These are phyloP conservation scores for Aphelinus certus DNA, from an alignment of 1,140 invertebrate genomes.

Conservation along the genomic window DNA sequence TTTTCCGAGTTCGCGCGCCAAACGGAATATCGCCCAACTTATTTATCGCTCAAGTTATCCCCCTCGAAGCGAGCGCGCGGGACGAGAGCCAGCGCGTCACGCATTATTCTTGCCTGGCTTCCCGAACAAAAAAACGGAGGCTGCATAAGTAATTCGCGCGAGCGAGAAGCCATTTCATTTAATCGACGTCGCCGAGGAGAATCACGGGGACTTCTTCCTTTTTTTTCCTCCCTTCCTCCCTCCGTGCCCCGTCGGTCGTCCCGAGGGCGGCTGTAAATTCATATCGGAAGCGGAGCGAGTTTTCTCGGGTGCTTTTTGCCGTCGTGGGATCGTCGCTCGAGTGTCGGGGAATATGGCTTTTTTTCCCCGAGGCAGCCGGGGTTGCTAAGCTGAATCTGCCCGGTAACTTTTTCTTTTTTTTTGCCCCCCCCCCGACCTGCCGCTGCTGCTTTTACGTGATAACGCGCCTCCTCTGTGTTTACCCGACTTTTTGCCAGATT, in stretches of 20 bases:
- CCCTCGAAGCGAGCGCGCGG: background rate
- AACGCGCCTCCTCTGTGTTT: too few species aligned
- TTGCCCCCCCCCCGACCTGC: too few species aligned
- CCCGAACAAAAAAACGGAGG: background rate
- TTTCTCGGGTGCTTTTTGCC: background rate
- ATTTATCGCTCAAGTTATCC: slow-evolving; percentile 35
- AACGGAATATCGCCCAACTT: slow-evolving; percentile 22
- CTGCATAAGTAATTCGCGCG: slow-evolving; percentile 54
- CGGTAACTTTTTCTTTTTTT: too few species aligned
- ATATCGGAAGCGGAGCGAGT: slow-evolving; percentile 27
- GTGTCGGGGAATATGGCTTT: too few species aligned
- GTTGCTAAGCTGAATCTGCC: too few species aligned
- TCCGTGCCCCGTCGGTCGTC: slow-evolving; percentile 32
- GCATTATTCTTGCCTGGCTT: slow-evolving; percentile 32
- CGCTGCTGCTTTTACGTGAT: too few species aligned
- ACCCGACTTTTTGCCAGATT: too few species aligned
- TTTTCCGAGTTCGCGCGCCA: slow-evolving; percentile 17
- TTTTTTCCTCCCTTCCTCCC: slow-evolving; percentile 2
- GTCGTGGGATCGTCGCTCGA: too few species aligned
- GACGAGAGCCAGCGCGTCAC: background rate
- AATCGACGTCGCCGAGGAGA: slow-evolving; percentile 45
- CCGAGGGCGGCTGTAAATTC: slow-evolving; percentile 50
- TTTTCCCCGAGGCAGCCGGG: too few species aligned
- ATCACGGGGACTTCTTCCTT: background rate
- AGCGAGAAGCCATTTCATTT: slow-evolving; percentile 54